Conservation (phyloP, 2,888 invertebrate genomes). For the Drosophila borealis region DNA sequence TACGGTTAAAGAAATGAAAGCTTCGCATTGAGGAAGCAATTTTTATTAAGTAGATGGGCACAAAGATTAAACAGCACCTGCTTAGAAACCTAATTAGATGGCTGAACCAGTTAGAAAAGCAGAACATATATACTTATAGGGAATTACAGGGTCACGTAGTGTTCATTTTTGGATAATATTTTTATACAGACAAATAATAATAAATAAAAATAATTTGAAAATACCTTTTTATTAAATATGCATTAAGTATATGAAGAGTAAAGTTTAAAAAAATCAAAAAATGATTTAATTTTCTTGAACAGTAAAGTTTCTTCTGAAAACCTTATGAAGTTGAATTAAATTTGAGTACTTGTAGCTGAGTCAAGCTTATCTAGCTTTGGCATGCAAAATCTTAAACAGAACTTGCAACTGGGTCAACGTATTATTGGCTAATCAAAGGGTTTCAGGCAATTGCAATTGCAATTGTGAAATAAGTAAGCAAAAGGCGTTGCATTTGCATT, state of each 20-base stretch:
- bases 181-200: no score
- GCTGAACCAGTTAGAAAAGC: conserved; percentile 12
- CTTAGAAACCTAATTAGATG: conserved; percentile 43
- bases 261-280: no score
- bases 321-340: not conserved
- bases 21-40: conserved; percentile 55
- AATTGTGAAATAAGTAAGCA: conserved; percentile 23
- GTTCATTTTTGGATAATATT: no score
- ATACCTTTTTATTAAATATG: no score
- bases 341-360: not conserved
- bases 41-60: conserved; percentile 42
- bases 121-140: not conserved
- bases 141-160: not conserved
- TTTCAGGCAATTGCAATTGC: conserved; percentile 14
- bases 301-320: not conserved
- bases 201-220: no score
- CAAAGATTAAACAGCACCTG: conserved; percentile 40
- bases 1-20: conserved; percentile 64
- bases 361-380: not conserved
- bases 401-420: conserved; percentile 23
- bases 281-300: not conserved
- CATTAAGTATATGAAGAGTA: no score
- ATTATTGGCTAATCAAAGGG: conserved; percentile 41
- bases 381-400: not conserved
- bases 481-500: conserved; percentile 56